phyloP scores from a whole-genome alignment of 2,113 vertebrate species.

The Cebus imitator region DNA sequence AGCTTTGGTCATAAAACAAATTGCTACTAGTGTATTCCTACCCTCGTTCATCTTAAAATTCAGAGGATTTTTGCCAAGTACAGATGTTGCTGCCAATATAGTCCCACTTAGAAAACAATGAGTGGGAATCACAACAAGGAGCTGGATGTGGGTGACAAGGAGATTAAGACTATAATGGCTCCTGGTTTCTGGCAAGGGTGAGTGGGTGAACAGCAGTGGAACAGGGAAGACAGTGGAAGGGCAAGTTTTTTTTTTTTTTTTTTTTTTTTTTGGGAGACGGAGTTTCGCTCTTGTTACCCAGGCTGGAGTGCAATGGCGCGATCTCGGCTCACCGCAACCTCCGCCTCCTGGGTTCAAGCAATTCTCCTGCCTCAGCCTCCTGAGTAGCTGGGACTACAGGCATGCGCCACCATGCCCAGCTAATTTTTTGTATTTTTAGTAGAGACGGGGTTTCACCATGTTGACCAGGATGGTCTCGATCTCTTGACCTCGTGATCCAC shows the following conservation, averaged over 20 bases:
- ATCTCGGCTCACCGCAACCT: too few relatives aligned
- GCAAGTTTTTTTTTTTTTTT: neutral
- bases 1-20: neutral
- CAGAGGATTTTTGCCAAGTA: neutral
- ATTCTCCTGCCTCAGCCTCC: too few relatives aligned
- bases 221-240: neutral
- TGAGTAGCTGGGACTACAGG: too few relatives aligned
- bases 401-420: too few relatives aligned
- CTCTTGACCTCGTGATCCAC: too few relatives aligned
- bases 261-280: too few relatives aligned
- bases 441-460: too few relatives aligned
- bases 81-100: neutral
- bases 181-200: neutral
- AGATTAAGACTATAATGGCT: neutral
- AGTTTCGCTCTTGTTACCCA: too few relatives aligned
- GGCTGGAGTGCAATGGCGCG: too few relatives aligned
- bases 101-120: neutral
- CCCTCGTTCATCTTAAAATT: neutral
- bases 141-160: neutral
- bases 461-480: too few relatives aligned
- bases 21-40: neutral
- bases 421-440: too few relatives aligned
- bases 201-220: neutral
- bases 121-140: neutral
- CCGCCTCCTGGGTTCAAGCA: too few relatives aligned